Evolutionary conservation across 2,113 vertebrate species (phyloP).

Genomic region (Corythornis madagascariensis): DNA sequence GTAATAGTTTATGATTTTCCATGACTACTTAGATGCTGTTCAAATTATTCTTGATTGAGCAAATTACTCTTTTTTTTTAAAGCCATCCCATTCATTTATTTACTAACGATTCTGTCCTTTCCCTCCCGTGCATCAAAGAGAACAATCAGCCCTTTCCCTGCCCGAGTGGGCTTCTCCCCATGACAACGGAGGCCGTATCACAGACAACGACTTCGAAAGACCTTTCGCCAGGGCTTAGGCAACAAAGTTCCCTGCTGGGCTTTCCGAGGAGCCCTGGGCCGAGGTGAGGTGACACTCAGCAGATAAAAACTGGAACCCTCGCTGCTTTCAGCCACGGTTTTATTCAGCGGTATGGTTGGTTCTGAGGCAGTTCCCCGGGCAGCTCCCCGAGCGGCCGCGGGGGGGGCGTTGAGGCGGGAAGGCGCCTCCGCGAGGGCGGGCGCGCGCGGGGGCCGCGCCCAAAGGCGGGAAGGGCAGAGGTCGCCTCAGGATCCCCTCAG

Average conservation of each 20-base stretch:
- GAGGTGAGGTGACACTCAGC: neutral
- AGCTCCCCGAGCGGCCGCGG: no score
- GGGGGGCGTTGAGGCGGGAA: neutral
- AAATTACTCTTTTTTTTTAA: constrained; percentile 46
- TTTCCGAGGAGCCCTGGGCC: neutral
- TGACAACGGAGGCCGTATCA: neutral
- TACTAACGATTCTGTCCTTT: constrained; percentile 33
- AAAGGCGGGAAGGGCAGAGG: no score
- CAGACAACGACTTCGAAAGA: constrained; percentile 4
- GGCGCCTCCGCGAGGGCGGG: rapidly evolving
- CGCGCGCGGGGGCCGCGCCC: no score
- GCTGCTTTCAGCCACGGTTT: no score
- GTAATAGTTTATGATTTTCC: constrained; percentile 79
- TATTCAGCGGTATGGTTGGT: neutral
- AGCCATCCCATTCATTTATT: constrained; percentile 58
- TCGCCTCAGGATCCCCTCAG: no score
- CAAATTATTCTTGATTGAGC: constrained; percentile 68
- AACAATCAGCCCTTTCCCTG: constrained; percentile 10
- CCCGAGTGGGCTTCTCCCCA: neutral
- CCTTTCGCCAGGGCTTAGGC: neutral
- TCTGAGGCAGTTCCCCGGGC: no score
- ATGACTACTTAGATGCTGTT: constrained; percentile 62
- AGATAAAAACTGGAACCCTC: neutral
- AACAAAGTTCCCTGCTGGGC: neutral
- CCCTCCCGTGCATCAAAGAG: neutral